Base-by-base conservation (phyloP, 1,140 invertebrate species). In the Caenorhabditis inopinata region DNA sequence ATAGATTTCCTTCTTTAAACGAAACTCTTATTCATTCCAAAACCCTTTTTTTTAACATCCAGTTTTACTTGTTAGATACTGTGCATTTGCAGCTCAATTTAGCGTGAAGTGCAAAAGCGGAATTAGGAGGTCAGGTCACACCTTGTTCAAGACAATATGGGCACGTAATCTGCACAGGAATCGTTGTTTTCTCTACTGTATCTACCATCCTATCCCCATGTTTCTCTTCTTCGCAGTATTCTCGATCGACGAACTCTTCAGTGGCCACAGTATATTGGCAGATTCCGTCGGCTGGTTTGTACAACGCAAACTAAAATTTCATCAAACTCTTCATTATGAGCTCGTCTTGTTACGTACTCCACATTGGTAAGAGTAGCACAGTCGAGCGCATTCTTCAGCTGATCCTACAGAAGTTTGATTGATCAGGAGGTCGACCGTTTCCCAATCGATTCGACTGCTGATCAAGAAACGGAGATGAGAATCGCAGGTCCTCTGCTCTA, bases 251-350 rank as follows among this genome's bases (percentile, higher is more conserved):
- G 46, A 80, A 73, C 1, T 76, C 74, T 11, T 80, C 79, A 25
- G 79, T 80, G 21, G 75, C 73, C 9, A 75, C 79, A 2, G 73
- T 80, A 25, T 38, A 80, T 48, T 80, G 79, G 35, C 79, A 80
- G 0, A n/a, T 45, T 29, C 18, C 47, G 4, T 29, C 48, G 1
- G n/a, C 25, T 27, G 79, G 32, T 12, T 80, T 73, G 42, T 49
- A 80, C 5, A 49, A 76, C 25, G 79, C 79, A 46, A 75, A 80
- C 76, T 78, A 58, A 78, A 78, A 49, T 48, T 76, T 46, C 6
- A 16, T 49, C 25, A 35, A 51, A 4, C 46, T 51, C 51, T 3
- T 76, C 14, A 4, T 7, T 21, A 4, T 68, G 7, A 14, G n/a
- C 16, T 27, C 3, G 7, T 35, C 11, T 25, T 18, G 16, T 21